Evolutionary conservation across 2,797 vertebrate genomes (phyloP), one percentile per base, ranked within the genome.

Genomic region (Cyprinodon diabolis): DNA sequence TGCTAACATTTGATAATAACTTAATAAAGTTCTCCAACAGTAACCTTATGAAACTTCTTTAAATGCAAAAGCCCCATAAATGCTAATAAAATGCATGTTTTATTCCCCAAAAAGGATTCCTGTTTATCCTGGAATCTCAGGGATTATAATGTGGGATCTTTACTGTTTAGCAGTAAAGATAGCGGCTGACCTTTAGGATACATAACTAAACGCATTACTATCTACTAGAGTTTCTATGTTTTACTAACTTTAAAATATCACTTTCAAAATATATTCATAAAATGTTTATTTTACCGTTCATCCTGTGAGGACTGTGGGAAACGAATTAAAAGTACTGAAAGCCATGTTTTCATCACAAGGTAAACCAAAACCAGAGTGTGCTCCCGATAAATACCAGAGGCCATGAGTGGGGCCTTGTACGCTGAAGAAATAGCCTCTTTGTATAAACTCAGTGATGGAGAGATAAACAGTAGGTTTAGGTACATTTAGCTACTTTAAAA

Each of bases 1-100:
- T 65, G 51, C 70, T 81, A 69, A 85, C 69, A 77, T 76, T 85
- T 86, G 78, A 56, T 72, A 58, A 23, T 40, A 58, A 67, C 37
- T 68, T 51, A 62, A 80, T 68, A 51, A 45, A 74, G 56, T 51
- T 58, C 51, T 85, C 37, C 10, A 52, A 75, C 67, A 52, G n/a
- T 43, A 79, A 77, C 83, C 79, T 19, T 82, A 58, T 75, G 76
- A 68, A 49, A 49, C 11, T 47, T 66, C 66, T 68, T 51, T 21
- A 74, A 76, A 71, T 45, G 43, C 43, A 45, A 23, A 47, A 2
- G 9, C 9, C 45, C 11, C 9, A 12, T 81, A 35, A 23, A 68
- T 25, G 14, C 71, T 62, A 45, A 43, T 43, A 43, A 43, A 43
- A 5, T 5, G 14, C 47, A 43, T 17, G 12, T n/a, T n/a, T 65